Base-by-base conservation (phyloP, 1,140 invertebrate genomes). In the Hyles euphorbiae region DNA sequence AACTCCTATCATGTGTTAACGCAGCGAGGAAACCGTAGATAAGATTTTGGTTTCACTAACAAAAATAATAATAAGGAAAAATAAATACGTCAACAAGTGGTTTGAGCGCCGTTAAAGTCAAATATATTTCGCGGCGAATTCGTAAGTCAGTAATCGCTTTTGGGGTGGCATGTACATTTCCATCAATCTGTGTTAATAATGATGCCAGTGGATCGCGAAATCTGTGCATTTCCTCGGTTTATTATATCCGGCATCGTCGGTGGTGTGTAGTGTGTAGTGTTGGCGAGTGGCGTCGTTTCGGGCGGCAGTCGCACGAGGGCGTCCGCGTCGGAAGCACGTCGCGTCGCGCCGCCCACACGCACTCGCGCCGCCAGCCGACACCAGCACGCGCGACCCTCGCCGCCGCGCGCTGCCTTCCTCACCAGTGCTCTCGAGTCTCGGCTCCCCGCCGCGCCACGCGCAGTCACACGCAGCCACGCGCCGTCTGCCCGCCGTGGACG, bases 261-360 rank as follows among this genome's bases (percentile, higher is more conserved):
- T 48, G n/a, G 2, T 5, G 4, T 48, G n/a, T 48, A n/a, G 46
- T 48, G n/a, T 5, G 46, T 40, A 5, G 49, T 34, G 61, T 12
- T 22, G 8, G 34, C 44, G 50, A 8, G 22, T 40, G 55, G 54
- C 32, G 45, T 46, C 44, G 58, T 44, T 47, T 58, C 51, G 58
- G 22, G 43, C 72, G 72, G 68, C 81, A 87, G 84, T 87, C 66
- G 72, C 60, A 65, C 62, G 74, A 83, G 72, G 78, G 78, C 84
- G 78, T 66, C 61, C 77, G 74, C 50, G 55, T 67, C 48, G 76
- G 65, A 12, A 62, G 72, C 72, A 85, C 81, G 81, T 63, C 53
- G 52, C 58, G 63, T 61, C 54, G 65, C 59, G 60, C 58, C 58
- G 53, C 54, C 43, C 50, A 34, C 53, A 40, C 36, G 4, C 40